These are phyloP conservation scores for Microvelia longipes DNA, from an alignment of 1,140 invertebrate species.

Conservation along the genomic window DNA sequence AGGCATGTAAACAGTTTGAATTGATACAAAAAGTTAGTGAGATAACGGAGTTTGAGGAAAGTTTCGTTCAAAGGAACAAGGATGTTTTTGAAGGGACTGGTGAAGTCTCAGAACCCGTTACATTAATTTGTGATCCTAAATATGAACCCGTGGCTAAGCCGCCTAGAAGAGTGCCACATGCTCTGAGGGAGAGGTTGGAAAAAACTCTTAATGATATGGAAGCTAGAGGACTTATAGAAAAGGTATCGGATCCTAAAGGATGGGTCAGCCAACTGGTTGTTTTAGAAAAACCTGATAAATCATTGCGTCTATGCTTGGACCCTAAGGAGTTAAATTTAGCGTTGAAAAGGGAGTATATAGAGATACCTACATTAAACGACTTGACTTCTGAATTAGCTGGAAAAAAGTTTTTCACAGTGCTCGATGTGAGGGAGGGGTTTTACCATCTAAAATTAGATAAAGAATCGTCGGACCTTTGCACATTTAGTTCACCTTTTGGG, in stretches of 20 bases:
- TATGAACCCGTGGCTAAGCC: not conserved
- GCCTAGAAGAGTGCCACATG: not conserved
- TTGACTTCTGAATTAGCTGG: not conserved
- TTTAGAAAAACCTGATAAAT: not conserved
- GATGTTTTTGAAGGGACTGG: not conserved
- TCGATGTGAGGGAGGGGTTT: not conserved
- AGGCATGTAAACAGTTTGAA: not conserved
- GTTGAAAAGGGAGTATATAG: not conserved
- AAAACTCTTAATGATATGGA: not conserved
- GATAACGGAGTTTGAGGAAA: not conserved
- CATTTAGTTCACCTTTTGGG: not conserved
- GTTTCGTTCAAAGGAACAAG: not conserved
- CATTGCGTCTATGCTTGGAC: not conserved
- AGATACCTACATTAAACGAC: not conserved
- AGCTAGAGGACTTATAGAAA: not conserved
- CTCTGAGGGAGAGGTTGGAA: not conserved
- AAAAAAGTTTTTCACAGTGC: not conserved
- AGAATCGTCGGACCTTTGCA: not conserved
- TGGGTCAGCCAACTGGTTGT: not conserved
- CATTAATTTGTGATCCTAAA: not conserved
- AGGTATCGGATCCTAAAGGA: not conserved
- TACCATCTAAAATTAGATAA: not conserved
- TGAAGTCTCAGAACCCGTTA: not conserved
- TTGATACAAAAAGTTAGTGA: not conserved
- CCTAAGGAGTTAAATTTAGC: not conserved